Evolutionary conservation across 1,140 invertebrate species (phyloP).

Genomic region (Panagrolaimus sp.): DNA sequence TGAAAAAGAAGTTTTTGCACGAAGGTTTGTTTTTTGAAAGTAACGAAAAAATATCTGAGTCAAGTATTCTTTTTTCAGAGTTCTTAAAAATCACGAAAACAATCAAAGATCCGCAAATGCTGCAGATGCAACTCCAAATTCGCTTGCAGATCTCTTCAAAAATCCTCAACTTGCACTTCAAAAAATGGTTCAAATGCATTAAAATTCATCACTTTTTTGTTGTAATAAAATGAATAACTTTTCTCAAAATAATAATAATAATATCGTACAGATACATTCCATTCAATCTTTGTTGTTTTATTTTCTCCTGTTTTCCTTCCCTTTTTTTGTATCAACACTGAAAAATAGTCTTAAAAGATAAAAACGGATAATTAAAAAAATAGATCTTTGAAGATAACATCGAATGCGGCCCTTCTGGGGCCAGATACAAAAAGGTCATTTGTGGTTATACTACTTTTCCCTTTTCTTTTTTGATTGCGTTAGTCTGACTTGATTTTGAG

Average conservation of each 20-base stretch:
- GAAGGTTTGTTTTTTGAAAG: slow-evolving; percentile 37
- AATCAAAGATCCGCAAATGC: slow-evolving; percentile 45
- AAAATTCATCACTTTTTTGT: slow-evolving; percentile 10
- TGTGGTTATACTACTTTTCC: no score
- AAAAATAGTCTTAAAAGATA: slow-evolving; percentile 20
- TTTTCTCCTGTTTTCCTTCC: slow-evolving; percentile 6
- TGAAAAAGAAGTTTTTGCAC: slow-evolving; percentile 59
- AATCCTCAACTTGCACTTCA: slow-evolving; percentile 55
- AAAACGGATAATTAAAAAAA: slow-evolving; percentile 6
- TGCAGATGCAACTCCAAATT: slow-evolving; percentile 41
- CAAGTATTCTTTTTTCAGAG: slow-evolving; percentile 41
- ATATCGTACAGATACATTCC: slow-evolving; percentile 18
- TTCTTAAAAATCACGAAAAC: slow-evolving; percentile 55
- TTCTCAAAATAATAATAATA: slow-evolving; percentile 19
- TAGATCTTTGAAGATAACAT: slow-evolving; percentile 8
- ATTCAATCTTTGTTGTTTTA: not conserved
- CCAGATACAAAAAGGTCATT: no score
- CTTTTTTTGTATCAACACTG: slow-evolving; percentile 7
- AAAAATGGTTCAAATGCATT: slow-evolving; percentile 53
- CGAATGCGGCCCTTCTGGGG: not conserved
- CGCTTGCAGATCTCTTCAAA: slow-evolving; percentile 57
- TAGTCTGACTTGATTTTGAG: no score
- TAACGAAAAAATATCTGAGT: not conserved
- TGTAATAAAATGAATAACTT: slow-evolving; percentile 2
- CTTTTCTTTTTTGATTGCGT: no score